A percentile compares a stretch with the other conserved stretches of the same genome.
Evolutionary conservation across 2,113 vertebrate species (phyloP).

Genomic region (Alaudala cheleensis): DNA sequence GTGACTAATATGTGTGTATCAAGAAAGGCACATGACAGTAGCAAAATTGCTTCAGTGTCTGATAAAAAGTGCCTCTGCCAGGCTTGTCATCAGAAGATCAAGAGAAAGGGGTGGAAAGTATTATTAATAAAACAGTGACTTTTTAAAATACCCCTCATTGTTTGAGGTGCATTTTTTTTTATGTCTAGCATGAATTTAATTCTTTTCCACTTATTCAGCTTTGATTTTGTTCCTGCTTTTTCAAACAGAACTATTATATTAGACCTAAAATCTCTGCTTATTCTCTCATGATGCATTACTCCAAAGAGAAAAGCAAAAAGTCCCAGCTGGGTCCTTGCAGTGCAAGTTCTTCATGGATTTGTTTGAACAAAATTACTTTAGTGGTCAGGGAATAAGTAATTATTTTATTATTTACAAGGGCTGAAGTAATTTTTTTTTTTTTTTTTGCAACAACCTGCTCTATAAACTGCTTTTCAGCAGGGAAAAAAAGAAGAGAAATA

Average conservation of each 20-base stretch:
- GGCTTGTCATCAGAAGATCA: slow-evolving; percentile 71
- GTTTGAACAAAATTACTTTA: neutral
- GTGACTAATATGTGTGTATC: slow-evolving; percentile 73
- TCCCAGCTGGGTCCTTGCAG: neutral
- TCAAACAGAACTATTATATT: slow-evolving; percentile 36
- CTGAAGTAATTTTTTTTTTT: neutral
- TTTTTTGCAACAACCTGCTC: neutral
- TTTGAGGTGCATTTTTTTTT: slow-evolving; percentile 63
- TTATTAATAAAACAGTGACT: slow-evolving; percentile 71
- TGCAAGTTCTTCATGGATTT: neutral
- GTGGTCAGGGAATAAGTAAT: neutral
- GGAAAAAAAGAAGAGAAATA: neutral
- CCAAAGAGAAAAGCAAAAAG: neutral
- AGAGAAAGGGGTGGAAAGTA: slow-evolving; percentile 51
- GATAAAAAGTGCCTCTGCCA: slow-evolving; percentile 69
- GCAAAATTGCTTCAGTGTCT: slow-evolving; percentile 71
- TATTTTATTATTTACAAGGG: neutral
- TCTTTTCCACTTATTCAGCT: slow-evolving; percentile 42
- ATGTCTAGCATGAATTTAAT: slow-evolving; percentile 69
- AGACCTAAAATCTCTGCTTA: slow-evolving; percentile 21
- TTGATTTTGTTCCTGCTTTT: slow-evolving; percentile 23
- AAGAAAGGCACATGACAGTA: slow-evolving; percentile 76
- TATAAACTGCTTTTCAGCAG: neutral
- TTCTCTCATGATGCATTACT: neutral
- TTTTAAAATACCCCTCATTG: slow-evolving; percentile 68